A percentile compares a stretch with the other conserved stretches of the same genome.
These are phyloP conservation scores for Brachionus rotundiformis DNA, from an alignment of 1,140 invertebrate genomes.

Conservation along the genomic window DNA sequence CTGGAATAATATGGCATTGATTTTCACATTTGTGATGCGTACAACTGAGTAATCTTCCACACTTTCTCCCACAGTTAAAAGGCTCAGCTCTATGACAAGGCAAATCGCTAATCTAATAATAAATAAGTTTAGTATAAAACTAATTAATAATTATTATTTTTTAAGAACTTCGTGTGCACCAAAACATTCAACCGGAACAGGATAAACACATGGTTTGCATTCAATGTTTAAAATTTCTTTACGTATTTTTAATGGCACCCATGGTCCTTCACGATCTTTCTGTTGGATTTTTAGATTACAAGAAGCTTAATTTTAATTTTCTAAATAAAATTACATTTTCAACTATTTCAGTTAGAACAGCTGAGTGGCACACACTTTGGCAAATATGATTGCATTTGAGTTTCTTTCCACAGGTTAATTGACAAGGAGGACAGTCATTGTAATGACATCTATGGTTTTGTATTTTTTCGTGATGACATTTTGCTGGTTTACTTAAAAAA, in stretches of 20 bases:
- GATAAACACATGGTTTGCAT: constrained; percentile 68
- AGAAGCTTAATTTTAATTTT: constrained; percentile 53
- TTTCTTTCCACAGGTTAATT: constrained; percentile 71
- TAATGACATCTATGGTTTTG: constrained; percentile 82
- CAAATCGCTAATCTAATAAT: constrained; percentile 67
- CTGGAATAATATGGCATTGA: constrained; percentile 72
- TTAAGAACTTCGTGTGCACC: constrained; percentile 74
- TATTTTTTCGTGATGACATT: constrained; percentile 75
- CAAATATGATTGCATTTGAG: constrained; percentile 76
- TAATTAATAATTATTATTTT: too few relatives aligned
- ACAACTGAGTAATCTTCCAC: constrained; percentile 72
- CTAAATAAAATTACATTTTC: constrained; percentile 55
- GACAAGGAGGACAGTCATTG: constrained; percentile 80
- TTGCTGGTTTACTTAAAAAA: constrained; percentile 69
- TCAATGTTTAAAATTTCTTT: constrained; percentile 69
- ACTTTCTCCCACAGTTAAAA: constrained; percentile 74
- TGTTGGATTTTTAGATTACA: constrained; percentile 51
- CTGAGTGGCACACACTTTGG: constrained; percentile 75
- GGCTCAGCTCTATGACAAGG: constrained; percentile 74
- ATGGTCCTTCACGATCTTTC: constrained; percentile 71
- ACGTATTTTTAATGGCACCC: constrained; percentile 68
- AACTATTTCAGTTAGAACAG: constrained; percentile 69
- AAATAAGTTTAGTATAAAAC: too few relatives aligned
- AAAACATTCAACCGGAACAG: constrained; percentile 74
- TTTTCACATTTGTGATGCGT: constrained; percentile 76